Evolutionary conservation across 2,888 invertebrate species (phyloP).

Genomic region (Ditula angustiorana): DNA sequence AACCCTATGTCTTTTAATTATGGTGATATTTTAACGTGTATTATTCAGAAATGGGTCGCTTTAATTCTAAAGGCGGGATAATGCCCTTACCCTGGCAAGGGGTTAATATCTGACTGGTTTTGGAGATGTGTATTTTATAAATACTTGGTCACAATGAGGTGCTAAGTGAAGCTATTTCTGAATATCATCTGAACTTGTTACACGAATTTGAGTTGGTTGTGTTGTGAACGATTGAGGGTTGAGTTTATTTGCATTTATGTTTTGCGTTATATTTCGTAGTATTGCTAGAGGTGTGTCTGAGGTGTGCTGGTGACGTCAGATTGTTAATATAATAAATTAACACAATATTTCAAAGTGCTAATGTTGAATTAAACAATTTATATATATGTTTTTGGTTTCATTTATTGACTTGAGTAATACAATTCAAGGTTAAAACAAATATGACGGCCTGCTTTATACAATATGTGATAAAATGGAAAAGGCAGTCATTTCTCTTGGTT

Average conservation of each 20-base stretch:
- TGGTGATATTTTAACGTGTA: too few relatives aligned
- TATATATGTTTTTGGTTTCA: not conserved
- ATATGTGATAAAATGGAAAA: too few relatives aligned
- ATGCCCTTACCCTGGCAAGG: too few relatives aligned
- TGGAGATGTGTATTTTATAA: not conserved
- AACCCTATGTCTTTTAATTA: too few relatives aligned
- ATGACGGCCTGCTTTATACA: too few relatives aligned
- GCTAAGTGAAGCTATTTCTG: not conserved
- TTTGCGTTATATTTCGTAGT: not conserved
- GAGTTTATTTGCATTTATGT: slow-evolving; percentile 4
- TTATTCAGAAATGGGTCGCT: too few relatives aligned
- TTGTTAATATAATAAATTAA: not conserved
- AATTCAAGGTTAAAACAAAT: too few relatives aligned
- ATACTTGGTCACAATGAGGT: not conserved
- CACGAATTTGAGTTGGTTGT: not conserved
- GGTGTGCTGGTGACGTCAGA: not conserved
- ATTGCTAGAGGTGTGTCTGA: slow-evolving; percentile 6
- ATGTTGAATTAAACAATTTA: slow-evolving; percentile 4
- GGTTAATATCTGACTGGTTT: not conserved
- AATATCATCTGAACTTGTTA: not conserved
- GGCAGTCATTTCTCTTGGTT: too few relatives aligned
- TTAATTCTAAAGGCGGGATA: too few relatives aligned
- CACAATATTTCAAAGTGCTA: not conserved
- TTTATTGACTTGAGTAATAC: not conserved
- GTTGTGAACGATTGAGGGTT: not conserved